A percentile compares a stretch with the other conserved stretches of the same genome.
Evolutionary conservation across 2,797 vertebrate genomes (phyloP).

Genomic region (Mus spretus): DNA sequence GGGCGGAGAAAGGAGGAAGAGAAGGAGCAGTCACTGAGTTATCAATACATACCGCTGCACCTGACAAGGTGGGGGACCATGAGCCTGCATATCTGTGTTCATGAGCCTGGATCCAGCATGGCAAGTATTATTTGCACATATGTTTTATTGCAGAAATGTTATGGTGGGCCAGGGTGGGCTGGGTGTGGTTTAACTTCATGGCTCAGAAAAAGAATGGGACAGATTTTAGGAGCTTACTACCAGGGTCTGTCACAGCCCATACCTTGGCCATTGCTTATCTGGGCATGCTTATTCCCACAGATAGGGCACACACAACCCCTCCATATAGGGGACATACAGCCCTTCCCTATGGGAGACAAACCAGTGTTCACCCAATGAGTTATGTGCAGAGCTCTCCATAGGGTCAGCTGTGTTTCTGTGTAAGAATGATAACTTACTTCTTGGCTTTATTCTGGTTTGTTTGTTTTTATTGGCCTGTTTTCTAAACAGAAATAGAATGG

Average conservation of each 20-base stretch:
- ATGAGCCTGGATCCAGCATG: neutral
- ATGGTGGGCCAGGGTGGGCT: neutral
- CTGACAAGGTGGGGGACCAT: neutral
- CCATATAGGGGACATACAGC: neutral
- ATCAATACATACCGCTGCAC: neutral
- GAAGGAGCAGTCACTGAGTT: neutral
- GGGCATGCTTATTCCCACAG: neutral
- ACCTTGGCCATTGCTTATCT: neutral
- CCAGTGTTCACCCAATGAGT: neutral
- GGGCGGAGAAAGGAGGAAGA: neutral
- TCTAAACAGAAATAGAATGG: neutral
- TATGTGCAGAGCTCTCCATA: neutral
- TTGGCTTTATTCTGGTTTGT: neutral
- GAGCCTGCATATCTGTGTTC: neutral
- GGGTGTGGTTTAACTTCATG: neutral
- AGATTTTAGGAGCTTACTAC: neutral
- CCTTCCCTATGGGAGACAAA: neutral
- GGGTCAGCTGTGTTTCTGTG: neutral
- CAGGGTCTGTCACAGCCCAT: neutral
- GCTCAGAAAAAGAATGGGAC: neutral
- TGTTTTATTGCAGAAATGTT: neutral
- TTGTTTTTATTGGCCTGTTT: neutral
- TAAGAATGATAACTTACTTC: neutral
- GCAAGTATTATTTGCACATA: neutral
- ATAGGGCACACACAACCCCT: neutral